Conservation (phyloP, 2,113 vertebrate genomes). For the Tragelaphus buxtoni region DNA sequence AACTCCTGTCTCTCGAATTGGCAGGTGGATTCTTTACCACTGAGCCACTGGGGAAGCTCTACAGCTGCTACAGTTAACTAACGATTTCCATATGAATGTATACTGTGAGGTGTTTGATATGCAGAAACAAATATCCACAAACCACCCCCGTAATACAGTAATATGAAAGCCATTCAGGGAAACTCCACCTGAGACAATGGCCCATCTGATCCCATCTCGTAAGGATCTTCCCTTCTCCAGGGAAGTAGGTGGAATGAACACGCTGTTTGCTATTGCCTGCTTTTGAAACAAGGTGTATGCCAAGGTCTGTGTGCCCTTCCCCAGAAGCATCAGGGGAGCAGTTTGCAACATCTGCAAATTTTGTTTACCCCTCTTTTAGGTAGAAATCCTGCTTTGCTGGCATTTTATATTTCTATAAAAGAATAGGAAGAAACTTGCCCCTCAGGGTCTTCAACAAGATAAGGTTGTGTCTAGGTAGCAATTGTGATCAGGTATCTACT, state of each 20-base stretch:
- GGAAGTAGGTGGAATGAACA: background rate
- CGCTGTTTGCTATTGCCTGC: background rate
- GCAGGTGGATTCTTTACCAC: background rate
- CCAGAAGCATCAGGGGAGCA: background rate
- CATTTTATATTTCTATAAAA: conserved; percentile 57
- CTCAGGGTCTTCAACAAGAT: background rate
- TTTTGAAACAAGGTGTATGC: background rate
- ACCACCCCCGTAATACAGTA: background rate
- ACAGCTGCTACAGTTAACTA: background rate
- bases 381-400: conserved; percentile 36
- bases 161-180: background rate
- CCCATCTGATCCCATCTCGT: background rate
- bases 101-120: background rate
- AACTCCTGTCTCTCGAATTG: background rate
- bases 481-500: background rate
- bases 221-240: background rate
- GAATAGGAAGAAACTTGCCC: background rate
- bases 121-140: background rate
- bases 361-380: background rate
- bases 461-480: background rate
- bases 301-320: background rate
- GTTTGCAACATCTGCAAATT: background rate
- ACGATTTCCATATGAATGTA: background rate
- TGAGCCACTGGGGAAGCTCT: background rate
- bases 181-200: background rate